Evolutionary conservation across 1,140 invertebrate species (phyloP), one percentile per base, ranked within the genome.

Genomic region (Zaprionus taronus): DNA sequence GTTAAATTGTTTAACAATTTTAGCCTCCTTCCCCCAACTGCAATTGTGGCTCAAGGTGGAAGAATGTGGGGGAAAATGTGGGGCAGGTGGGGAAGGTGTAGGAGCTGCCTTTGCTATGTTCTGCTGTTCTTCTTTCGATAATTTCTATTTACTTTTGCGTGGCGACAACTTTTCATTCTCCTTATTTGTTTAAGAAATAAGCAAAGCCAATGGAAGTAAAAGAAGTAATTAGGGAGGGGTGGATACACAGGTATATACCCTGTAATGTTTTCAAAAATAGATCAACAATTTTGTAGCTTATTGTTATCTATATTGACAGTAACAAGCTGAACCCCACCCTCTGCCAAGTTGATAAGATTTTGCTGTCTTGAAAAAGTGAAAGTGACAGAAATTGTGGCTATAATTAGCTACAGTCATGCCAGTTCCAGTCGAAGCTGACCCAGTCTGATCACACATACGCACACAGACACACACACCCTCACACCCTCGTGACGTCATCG

Each of bases 381-480:
- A 74, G 66, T 60, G 26, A 28, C 28, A n/a, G 4, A 57, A 55
- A 44, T 55, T 51, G 57, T 60, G 57, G n/a, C 26, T 41, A 24
- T 55, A 73, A 68, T 47, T 69, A 60, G 64, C 31, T n/a, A 64
- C 20, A 73, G 56, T 73, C 65, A 60, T 68, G 17, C 7, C 62
- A 34, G 31, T 34, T 12, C 12, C 61, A 72, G 36, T 26, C 28
- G 24, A 58, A 58, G 26, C 65, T 58, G 53, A 47, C 65, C 55
- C 14, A 31, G 28, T 51, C 47, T 17, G 17, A 24, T 20, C 20
- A 20, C 22, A 61, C n/a, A 38, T 6, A 28, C 56, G 36, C 20
- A 26, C 56, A 69, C 28, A 51, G 15, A 28, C 41, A 68, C 28
- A 12, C 56, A 68, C 26, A 36, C 24, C 24, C 24, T 26, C 24